Conservation (phyloP, 2,113 vertebrate species). For the Erinaceus europaeus region DNA sequence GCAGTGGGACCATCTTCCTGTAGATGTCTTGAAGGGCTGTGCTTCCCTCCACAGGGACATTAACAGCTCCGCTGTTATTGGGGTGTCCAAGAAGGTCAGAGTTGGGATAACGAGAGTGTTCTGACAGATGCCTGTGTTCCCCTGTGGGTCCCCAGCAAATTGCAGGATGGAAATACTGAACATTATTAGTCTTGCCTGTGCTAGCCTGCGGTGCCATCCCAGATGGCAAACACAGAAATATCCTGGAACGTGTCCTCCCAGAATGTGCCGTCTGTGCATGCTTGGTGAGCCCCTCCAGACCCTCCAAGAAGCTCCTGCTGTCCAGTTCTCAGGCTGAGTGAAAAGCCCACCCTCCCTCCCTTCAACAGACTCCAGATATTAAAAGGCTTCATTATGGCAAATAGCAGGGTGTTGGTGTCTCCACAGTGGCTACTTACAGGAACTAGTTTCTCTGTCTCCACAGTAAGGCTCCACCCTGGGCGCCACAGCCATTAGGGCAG, state of each 20-base stretch:
- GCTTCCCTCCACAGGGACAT: neutral
- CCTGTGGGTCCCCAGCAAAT: slow-evolving; percentile 61
- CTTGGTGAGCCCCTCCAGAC: too few species aligned
- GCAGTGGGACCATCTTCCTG: too few species aligned
- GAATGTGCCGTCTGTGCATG: slow-evolving; percentile 53
- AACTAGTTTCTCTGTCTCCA: slow-evolving; percentile 14
- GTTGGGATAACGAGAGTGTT: slow-evolving; percentile 51
- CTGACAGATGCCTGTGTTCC: slow-evolving; percentile 61
- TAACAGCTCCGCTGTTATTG: neutral
- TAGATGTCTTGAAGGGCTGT: too few species aligned
- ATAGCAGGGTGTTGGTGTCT: slow-evolving; percentile 59
- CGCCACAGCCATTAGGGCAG: too few species aligned
- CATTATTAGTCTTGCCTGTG: slow-evolving; percentile 70
- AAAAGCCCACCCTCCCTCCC: neutral
- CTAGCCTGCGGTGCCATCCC: slow-evolving; percentile 79
- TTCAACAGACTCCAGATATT: slow-evolving; percentile 7
- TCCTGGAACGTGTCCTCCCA: slow-evolving; percentile 67
- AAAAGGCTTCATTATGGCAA: slow-evolving; percentile 56
- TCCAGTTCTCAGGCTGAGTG: neutral
- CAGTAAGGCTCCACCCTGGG: neutral
- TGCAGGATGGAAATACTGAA: slow-evolving; percentile 69
- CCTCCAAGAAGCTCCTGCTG: too few species aligned
- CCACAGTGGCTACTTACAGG: slow-evolving; percentile 13
- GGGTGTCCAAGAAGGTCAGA: slow-evolving; percentile 65
- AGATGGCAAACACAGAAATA: slow-evolving; percentile 81